Evolutionary conservation across 2,888 invertebrate species (phyloP).

Genomic region (Amphipyra berbera): DNA sequence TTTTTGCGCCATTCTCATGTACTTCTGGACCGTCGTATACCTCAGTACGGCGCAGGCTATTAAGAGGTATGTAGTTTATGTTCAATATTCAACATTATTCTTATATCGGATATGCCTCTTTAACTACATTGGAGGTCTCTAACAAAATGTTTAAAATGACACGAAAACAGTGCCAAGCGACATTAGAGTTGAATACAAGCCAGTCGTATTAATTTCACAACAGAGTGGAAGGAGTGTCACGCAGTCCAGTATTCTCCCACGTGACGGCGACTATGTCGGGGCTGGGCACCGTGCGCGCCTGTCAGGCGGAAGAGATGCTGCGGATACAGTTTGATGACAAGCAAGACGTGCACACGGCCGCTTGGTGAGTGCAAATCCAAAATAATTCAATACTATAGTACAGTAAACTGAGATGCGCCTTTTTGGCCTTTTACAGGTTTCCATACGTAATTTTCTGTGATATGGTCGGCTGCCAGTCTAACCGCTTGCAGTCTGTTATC

Average conservation of each 20-base stretch:
- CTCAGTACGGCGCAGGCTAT: slow-evolving; percentile 93
- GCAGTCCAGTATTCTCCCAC: slow-evolving; percentile 96
- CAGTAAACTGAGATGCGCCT: too few relatives aligned
- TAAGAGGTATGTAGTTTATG: slow-evolving; percentile 83
- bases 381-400: too few relatives aligned
- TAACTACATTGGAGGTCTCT: too few relatives aligned
- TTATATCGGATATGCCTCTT: too few relatives aligned
- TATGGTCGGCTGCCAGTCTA: too few relatives aligned
- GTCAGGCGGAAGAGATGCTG: slow-evolving; percentile 91
- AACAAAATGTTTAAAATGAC: too few relatives aligned
- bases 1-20: slow-evolving; percentile 91
- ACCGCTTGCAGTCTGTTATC: too few relatives aligned
- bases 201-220: background rate
- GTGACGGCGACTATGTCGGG: slow-evolving; percentile 94
- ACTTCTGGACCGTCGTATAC: slow-evolving; percentile 91
- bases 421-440: too few relatives aligned
- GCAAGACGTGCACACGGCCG: slow-evolving; percentile 91
- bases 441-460: too few relatives aligned
- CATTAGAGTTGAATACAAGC: too few relatives aligned
- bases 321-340: slow-evolving; percentile 90
- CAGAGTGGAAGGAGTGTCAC: slow-evolving; percentile 89
- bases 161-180: too few relatives aligned
- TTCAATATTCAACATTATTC: too few relatives aligned
- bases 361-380: slow-evolving; percentile 82
- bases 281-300: slow-evolving; percentile 93